These are phyloP conservation scores for Kryptolebias marmoratus DNA, from an alignment of 2,113 vertebrate species.

Conservation along the genomic window DNA sequence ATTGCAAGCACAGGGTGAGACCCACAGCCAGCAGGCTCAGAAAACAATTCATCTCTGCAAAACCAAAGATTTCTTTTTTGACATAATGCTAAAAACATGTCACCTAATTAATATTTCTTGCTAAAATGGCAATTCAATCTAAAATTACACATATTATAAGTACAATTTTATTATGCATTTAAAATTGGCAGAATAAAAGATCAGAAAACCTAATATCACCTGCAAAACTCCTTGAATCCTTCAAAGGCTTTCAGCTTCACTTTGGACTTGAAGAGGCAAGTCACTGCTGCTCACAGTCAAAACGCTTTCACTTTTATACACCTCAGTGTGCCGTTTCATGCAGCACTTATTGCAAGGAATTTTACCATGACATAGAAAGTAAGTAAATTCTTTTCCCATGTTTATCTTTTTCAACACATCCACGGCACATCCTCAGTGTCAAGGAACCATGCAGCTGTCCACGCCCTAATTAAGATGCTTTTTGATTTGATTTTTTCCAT, in stretches of 20 bases:
- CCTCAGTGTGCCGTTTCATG: not conserved
- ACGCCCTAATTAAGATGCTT: no score
- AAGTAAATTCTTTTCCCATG: not conserved
- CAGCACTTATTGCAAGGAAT: not conserved
- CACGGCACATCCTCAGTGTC: no score
- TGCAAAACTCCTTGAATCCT: not conserved
- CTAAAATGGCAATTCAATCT: no score
- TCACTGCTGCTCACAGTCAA: no score
- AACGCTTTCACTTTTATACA: not conserved
- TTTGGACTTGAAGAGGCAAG: no score
- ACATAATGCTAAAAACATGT: no score
- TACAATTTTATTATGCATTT: no score
- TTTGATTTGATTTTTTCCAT: no score
- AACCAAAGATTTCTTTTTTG: not conserved
- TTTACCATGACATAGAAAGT: not conserved
- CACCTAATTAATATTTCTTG: no score
- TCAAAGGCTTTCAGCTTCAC: not conserved
- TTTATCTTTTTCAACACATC: not conserved
- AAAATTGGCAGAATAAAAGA: no score
- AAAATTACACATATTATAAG: no score
- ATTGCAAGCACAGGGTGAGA: conserved; percentile 40
- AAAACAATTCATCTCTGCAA: conserved; percentile 46
- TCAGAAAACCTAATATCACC: not conserved
- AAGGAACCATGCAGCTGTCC: not conserved
- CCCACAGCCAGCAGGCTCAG: conserved; percentile 41